phyloP scores from a whole-genome alignment of 2,888 invertebrate genomes.

The Mimumesa dahlbomi region DNA sequence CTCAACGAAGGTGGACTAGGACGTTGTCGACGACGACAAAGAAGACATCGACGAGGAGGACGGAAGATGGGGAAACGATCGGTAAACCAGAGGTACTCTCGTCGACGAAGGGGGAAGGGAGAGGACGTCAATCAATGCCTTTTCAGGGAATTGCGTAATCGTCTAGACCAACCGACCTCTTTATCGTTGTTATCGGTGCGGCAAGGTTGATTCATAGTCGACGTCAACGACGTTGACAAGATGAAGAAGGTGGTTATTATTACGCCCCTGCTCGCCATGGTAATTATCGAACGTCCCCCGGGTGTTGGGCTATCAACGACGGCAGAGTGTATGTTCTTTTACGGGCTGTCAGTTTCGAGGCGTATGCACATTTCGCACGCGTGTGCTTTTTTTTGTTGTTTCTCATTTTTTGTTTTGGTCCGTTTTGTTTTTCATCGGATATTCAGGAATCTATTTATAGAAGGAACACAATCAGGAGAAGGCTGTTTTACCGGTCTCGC shows the following conservation, averaged over 20 bases:
- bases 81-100: no score
- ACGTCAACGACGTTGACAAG: constrained; percentile 30
- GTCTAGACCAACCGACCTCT: constrained; percentile 76
- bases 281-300: constrained; percentile 37
- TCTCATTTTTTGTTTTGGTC: no score
- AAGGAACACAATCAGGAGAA: not conserved
- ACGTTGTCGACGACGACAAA: constrained; percentile 19
- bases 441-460: constrained; percentile 1
- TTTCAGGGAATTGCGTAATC: constrained; percentile 76
- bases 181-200: constrained; percentile 73
- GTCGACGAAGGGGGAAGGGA: constrained; percentile 45
- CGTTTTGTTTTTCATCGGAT: not conserved
- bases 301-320: constrained; percentile 1
- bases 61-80: constrained; percentile 12
- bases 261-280: constrained; percentile 36
- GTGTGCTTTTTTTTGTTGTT: no score
- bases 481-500: not conserved
- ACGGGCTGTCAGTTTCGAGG: not conserved
- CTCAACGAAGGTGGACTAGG: constrained; percentile 5
- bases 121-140: constrained; percentile 68
- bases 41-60: constrained; percentile 33
- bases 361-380: no score
- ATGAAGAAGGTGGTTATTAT: constrained; percentile 56
- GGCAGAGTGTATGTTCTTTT: not conserved
- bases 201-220: constrained; percentile 69